A percentile compares a stretch with the other conserved stretches of the same genome.
phyloP scores from a whole-genome alignment of 2,888 invertebrate species.

The Noctuana brunneofusca region DNA sequence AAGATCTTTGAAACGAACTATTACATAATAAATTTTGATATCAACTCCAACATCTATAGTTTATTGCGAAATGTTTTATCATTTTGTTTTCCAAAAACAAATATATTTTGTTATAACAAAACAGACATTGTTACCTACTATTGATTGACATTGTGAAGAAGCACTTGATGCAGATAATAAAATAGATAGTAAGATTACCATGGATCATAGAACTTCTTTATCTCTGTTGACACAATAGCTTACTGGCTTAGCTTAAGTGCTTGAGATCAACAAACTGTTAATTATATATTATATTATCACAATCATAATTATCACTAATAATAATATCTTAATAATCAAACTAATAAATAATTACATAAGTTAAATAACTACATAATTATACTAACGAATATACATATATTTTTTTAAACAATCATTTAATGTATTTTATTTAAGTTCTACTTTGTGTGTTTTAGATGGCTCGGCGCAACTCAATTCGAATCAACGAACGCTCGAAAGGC shows the following conservation, averaged over 20 bases:
- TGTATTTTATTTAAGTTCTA: no score
- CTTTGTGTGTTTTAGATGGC: constrained; percentile 70
- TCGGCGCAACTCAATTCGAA: constrained; percentile 88
- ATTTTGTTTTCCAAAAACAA: neutral
- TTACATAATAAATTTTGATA: no score
- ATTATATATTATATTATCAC: no score
- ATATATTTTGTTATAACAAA: neutral
- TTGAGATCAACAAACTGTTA: neutral
- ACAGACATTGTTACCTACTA: neutral
- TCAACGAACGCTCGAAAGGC: constrained; percentile 87
- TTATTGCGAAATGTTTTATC: neutral
- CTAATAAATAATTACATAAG: no score
- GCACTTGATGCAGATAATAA: neutral
- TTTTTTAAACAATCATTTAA: no score
- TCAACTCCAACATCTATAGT: no score
- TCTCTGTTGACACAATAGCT: neutral
- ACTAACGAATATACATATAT: no score
- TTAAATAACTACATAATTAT: no score
- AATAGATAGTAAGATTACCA: neutral
- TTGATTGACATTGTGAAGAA: neutral
- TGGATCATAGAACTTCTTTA: neutral
- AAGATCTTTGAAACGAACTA: no score
- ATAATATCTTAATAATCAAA: no score
- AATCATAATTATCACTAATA: no score
- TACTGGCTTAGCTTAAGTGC: neutral